Conservation (phyloP, 2,888 invertebrate species). For the Meliscaeva auricollis region DNA sequence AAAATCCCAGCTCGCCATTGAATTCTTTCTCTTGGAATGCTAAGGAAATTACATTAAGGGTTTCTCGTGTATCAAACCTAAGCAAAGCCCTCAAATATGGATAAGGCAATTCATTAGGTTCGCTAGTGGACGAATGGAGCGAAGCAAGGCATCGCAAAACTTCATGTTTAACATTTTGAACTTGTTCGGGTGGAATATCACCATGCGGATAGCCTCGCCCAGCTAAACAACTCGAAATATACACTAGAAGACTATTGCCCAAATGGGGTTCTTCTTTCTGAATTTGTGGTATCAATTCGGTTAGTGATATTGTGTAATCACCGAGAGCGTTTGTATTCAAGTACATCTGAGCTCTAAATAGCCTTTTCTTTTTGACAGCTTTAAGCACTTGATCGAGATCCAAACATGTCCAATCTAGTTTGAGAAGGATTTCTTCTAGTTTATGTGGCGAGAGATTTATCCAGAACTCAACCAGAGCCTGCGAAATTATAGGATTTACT, state of each 20-base stretch:
- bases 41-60: constrained; percentile 92
- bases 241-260: constrained; percentile 93
- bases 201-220: constrained; percentile 93
- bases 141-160: constrained; percentile 89
- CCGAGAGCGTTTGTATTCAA: constrained; percentile 91
- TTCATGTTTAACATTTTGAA: constrained; percentile 89
- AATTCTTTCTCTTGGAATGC: constrained; percentile 94
- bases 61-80: constrained; percentile 93
- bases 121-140: constrained; percentile 87
- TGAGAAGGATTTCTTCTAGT: constrained; percentile 89
- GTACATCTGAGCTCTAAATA: constrained; percentile 86
- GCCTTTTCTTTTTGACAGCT: constrained; percentile 81
- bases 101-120: constrained; percentile 87
- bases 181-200: constrained; percentile 87
- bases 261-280: constrained; percentile 85
- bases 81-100: constrained; percentile 90
- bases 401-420: constrained; percentile 89
- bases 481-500: constrained; percentile 89
- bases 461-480: constrained; percentile 89
- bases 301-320: constrained; percentile 90
- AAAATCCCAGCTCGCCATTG: constrained; percentile 88
- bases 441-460: constrained; percentile 86
- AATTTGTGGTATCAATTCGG: constrained; percentile 87
- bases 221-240: constrained; percentile 94
- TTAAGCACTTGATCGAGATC: constrained; percentile 89